A percentile compares a stretch with the other conserved stretches of the same genome.
Evolutionary conservation across 1,140 invertebrate genomes (phyloP).

Genomic region (Pantala flavescens): DNA sequence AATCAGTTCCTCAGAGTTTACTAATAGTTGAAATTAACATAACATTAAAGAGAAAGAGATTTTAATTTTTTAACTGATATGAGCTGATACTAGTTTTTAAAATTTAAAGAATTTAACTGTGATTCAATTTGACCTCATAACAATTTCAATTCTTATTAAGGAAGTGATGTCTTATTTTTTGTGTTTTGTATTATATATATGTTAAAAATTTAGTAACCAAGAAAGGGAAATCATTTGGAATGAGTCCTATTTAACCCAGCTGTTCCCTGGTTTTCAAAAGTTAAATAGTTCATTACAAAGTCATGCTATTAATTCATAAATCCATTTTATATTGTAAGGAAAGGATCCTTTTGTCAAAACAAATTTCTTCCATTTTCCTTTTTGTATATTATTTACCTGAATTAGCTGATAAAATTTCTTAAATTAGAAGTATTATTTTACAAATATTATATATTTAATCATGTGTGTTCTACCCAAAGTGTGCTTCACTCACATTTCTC

Average conservation of each 20-base stretch:
- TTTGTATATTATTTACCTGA: too few species aligned
- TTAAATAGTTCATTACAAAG: neutral
- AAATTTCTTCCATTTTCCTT: too few species aligned
- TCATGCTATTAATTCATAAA: neutral
- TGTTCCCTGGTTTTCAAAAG: neutral
- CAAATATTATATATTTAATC: too few species aligned
- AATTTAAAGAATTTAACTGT: neutral
- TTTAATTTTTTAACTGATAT: neutral
- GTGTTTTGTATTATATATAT: neutral
- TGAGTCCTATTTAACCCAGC: neutral
- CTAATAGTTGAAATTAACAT: neutral
- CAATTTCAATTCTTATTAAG: neutral
- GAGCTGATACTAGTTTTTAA: neutral
- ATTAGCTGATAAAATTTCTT: too few species aligned
- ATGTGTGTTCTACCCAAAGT: too few species aligned
- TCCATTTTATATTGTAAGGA: neutral
- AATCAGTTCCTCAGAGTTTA: neutral
- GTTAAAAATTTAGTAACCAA: neutral
- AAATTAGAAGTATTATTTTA: too few species aligned
- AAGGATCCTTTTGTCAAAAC: neutral
- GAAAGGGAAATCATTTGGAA: neutral
- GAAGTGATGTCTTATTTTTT: neutral
- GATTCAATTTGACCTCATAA: neutral
- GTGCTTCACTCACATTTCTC: too few species aligned
- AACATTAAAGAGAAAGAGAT: neutral